phyloP scores from a whole-genome alignment of 1,140 invertebrate genomes.

The Scaptomyza pallida region DNA sequence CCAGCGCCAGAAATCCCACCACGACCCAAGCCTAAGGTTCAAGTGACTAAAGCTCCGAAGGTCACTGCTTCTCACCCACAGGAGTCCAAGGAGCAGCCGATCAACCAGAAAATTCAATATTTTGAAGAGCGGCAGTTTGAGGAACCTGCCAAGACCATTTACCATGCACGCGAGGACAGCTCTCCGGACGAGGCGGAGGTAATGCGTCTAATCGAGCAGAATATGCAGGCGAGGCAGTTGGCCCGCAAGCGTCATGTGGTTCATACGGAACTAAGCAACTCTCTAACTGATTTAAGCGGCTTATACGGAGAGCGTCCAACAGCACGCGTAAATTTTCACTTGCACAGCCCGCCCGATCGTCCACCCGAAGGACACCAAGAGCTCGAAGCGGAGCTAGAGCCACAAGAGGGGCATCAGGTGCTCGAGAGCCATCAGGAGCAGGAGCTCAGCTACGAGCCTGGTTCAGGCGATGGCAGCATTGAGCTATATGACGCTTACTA shows the following conservation, averaged over 20 bases:
- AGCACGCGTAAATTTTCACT: slow-evolving; percentile 81
- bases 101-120: slow-evolving; percentile 90
- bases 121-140: slow-evolving; percentile 88
- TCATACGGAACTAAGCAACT: slow-evolving; percentile 84
- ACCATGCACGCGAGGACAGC: slow-evolving; percentile 86
- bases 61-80: slow-evolving; percentile 82
- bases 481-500: slow-evolving; percentile 87
- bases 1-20: slow-evolving; percentile 33
- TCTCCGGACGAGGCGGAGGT: slow-evolving; percentile 84
- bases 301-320: slow-evolving; percentile 89
- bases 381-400: not conserved
- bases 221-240: slow-evolving; percentile 64
- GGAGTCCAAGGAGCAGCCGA: slow-evolving; percentile 83
- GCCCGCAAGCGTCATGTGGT: slow-evolving; percentile 34
- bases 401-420: not conserved
- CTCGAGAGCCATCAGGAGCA: slow-evolving; percentile 13
- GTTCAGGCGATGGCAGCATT: slow-evolving; percentile 61
- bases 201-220: slow-evolving; percentile 76
- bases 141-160: slow-evolving; percentile 84
- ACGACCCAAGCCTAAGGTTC: slow-evolving; percentile 17
- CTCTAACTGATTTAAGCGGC: slow-evolving; percentile 91
- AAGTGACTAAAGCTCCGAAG: slow-evolving; percentile 19
- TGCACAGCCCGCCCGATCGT: slow-evolving; percentile 74
- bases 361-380: slow-evolving; percentile 51
- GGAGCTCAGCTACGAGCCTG: slow-evolving; percentile 64